Base-by-base conservation (phyloP, 1,140 invertebrate species). In the Stegodyphus mimosarum region DNA sequence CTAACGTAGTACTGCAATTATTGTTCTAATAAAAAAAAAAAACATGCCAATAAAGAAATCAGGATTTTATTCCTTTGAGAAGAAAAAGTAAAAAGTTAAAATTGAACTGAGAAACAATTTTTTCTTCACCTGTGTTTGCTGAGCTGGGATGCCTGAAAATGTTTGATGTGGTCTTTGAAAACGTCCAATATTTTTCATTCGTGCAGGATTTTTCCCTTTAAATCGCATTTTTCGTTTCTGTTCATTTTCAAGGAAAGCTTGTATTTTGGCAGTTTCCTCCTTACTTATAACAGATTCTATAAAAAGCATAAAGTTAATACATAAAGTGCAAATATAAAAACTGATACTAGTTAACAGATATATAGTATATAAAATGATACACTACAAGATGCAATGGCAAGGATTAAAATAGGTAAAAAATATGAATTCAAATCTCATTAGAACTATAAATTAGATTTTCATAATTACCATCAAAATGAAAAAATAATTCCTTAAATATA, bases 221-320 rank as follows among this genome's bases (percentile, higher is more conserved):
- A 53, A 79, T 2, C 83, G 74, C 55, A 64, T 86, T 17, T 86
- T 86, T 64, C 83, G 53, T 51, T 71, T 55, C 33, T 86, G 83
- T 53, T 78, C 75, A 53, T 78, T 72, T 18, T 78, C 83, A 2
- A 86, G 48, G 64, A 78, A 86, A 53, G 75, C 83, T 55, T 79
- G 69, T 10, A 86, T 75, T 66, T 79, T 86, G 13, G 83, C 83
- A n/a, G 53, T 73, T 73, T 86, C 83, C 73, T 86, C 83, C 5
- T 48, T 69, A 74, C 49, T 72, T 49, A 86, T 73, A 6, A 86
- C 75, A 5, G 75, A 86, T 33, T 79, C 83, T 86, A 11, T 52
- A 53, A 72, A 55, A 33, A 63, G 6, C 7, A 70, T 55, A 78
- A 66, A 10, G 13, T 15, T 17, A 6, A 50, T 52, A 67, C 52